phyloP scores from a whole-genome alignment of 37 sponge, comb jelly and placozoan species.

The Agelas oroides region DNA sequence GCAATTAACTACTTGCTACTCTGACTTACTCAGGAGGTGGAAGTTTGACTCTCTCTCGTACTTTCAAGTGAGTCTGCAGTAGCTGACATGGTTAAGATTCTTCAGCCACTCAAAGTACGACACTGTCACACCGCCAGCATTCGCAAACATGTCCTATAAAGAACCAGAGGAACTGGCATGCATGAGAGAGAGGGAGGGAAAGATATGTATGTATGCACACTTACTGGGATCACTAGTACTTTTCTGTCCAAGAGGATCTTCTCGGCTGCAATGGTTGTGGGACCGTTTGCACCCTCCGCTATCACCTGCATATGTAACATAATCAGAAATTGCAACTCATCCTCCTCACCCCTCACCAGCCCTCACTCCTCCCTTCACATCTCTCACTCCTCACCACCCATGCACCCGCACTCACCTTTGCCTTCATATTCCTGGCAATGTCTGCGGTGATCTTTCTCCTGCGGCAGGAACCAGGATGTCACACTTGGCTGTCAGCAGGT shows the following conservation, averaged over 20 bases:
- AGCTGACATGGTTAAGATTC: conserved; percentile 99
- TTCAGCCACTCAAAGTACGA: conserved; percentile 99
- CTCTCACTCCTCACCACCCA: too few species aligned
- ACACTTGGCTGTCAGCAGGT: conserved; percentile 87
- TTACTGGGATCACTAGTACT: too few species aligned
- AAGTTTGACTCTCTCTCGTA: conserved; percentile 95
- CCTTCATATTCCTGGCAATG: conserved; percentile 88
- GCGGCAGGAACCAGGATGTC: conserved; percentile 98
- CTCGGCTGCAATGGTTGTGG: too few species aligned
- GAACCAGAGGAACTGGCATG: background rate
- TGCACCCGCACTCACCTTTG: conserved; percentile 88
- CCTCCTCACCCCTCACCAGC: too few species aligned
- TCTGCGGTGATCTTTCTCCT: conserved; percentile 88
- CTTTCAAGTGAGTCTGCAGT: conserved; percentile 93
- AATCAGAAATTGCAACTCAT: too few species aligned
- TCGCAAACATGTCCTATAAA: conserved; percentile 87
- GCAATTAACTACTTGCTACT: too few species aligned
- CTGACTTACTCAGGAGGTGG: conserved; percentile 79
- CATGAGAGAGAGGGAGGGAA: too few species aligned
- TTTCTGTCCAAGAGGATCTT: too few species aligned
- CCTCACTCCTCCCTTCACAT: too few species aligned
- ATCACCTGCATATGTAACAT: too few species aligned
- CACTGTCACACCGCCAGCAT: conserved; percentile 99
- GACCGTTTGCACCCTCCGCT: too few species aligned
- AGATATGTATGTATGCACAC: too few species aligned